Percentiles rank a stretch among this genome's conserved stretches.
phyloP scores from a whole-genome alignment of 1,140 invertebrate genomes.

The Planococcus citri region DNA sequence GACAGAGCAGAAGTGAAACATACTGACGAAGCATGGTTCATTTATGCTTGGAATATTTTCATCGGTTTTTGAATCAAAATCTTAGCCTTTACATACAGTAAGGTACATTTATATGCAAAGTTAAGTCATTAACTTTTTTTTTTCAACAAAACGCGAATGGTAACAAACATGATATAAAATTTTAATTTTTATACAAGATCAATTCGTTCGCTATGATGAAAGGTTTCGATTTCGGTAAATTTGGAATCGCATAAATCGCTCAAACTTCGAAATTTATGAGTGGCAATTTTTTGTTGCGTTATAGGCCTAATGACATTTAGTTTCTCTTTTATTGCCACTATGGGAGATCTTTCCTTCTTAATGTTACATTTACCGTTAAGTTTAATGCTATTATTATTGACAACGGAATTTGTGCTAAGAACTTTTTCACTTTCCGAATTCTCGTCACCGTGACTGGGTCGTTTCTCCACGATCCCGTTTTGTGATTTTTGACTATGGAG shows the following conservation, averaged over 20 bases:
- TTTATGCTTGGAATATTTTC: no score
- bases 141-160: not conserved
- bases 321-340: not conserved
- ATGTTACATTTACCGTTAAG: not conserved
- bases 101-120: no score
- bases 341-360: slow-evolving; percentile 8
- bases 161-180: not conserved
- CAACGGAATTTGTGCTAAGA: not conserved
- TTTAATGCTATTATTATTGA: not conserved
- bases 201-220: not conserved
- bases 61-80: no score
- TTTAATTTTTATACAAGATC: not conserved
- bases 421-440: not conserved
- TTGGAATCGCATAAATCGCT: slow-evolving; percentile 3
- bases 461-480: not conserved
- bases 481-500: not conserved
- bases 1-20: no score
- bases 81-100: no score
- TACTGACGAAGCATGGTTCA: no score
- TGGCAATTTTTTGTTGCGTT: not conserved
- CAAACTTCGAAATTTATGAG: slow-evolving; percentile 1
- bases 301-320: not conserved
- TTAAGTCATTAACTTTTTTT: no score
- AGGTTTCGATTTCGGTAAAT: slow-evolving; percentile 1
- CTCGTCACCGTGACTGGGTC: not conserved